These are phyloP conservation scores for Actenoides lindsayi DNA, from an alignment of 2,113 vertebrate species.

Conservation along the genomic window DNA sequence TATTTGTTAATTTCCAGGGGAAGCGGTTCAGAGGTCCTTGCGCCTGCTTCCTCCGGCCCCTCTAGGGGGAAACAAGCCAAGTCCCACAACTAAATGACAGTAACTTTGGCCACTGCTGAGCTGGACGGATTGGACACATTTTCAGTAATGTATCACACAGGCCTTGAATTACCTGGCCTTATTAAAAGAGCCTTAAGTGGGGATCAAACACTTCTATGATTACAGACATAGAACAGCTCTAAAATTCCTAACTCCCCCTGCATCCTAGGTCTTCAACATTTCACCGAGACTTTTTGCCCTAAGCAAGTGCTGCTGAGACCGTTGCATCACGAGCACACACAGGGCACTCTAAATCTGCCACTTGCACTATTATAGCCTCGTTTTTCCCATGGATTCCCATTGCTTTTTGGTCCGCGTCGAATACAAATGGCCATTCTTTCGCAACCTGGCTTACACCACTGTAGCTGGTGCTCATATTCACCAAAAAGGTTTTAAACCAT, in stretches of 20 bases:
- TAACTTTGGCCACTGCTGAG: neutral
- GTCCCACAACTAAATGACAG: neutral
- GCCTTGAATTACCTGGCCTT: neutral
- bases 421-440: neutral
- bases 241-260: neutral
- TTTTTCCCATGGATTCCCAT: neutral
- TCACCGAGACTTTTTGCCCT: neutral
- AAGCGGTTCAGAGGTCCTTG: neutral
- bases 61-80: neutral
- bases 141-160: neutral
- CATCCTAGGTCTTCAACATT: neutral
- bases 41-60: accelerated
- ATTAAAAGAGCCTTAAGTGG: neutral
- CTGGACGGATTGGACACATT: neutral
- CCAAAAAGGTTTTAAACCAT: neutral
- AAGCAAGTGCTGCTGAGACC: neutral
- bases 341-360: neutral
- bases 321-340: neutral
- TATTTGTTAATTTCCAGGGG: neutral
- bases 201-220: neutral
- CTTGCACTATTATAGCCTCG: neutral
- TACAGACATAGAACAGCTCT: neutral
- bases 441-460: neutral
- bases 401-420: neutral
- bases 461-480: neutral